Conservation (phyloP, 2,113 vertebrate species). For the Notechis scutatus region DNA sequence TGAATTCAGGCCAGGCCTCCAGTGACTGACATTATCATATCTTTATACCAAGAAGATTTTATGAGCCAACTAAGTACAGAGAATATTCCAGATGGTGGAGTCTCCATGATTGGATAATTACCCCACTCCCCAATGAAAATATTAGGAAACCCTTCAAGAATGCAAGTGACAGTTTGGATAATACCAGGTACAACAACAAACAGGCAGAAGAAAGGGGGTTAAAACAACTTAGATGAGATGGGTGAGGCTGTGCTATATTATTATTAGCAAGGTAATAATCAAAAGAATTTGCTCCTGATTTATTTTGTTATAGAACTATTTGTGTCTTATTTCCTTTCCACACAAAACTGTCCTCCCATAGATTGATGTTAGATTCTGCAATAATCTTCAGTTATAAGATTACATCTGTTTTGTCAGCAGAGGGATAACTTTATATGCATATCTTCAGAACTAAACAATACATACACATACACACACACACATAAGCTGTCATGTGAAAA, state of each 20-base stretch:
- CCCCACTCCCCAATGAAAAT: neutral
- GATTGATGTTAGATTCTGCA: neutral
- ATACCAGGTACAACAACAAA: neutral
- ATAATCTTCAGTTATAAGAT: neutral
- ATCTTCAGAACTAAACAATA: neutral
- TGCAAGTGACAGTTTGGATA: neutral
- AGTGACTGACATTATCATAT: neutral
- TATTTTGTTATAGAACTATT: neutral
- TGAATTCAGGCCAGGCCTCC: neutral
- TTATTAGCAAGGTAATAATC: neutral
- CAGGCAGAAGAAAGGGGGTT: neutral
- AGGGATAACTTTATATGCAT: neutral
- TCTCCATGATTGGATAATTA: constrained; percentile 20
- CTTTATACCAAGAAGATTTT: constrained; percentile 14
- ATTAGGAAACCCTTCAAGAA: constrained; percentile 32
- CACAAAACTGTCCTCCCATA: neutral
- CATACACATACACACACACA: no score
- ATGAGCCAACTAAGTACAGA: constrained; percentile 18
- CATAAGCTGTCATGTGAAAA: neutral
- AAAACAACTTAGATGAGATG: constrained; percentile 1
- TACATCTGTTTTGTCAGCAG: neutral
- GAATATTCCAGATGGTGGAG: constrained; percentile 44
- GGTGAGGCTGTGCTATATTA: neutral
- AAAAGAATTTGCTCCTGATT: constrained; percentile 14
- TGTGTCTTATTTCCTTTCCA: neutral